A percentile compares a stretch with the other conserved stretches of the same genome.
phyloP scores from a whole-genome alignment of 2,888 invertebrate genomes.

The Tachystola acroxantha region DNA sequence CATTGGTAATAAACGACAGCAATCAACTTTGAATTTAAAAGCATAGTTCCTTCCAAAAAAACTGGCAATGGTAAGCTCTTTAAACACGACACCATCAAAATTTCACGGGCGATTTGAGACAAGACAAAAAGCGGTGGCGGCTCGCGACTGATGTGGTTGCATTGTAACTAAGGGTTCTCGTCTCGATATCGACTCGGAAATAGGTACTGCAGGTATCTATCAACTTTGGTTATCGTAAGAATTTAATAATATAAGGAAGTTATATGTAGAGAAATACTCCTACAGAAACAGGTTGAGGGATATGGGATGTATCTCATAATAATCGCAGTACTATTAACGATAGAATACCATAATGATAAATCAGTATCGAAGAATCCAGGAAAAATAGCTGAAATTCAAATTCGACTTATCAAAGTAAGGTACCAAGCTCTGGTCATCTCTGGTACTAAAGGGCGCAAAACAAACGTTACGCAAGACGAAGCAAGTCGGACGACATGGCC shows the following conservation, averaged over 20 bases:
- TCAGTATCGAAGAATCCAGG: too few relatives aligned
- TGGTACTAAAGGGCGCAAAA: conserved; percentile 22
- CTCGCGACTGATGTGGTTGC: conserved; percentile 31
- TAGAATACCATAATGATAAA: too few relatives aligned
- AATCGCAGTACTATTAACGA: too few relatives aligned
- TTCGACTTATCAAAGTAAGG: neutral
- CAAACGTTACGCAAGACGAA: conserved; percentile 50
- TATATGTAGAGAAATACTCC: too few relatives aligned
- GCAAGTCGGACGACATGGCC: conserved; percentile 40
- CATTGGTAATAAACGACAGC: too few relatives aligned
- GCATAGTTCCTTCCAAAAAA: too few relatives aligned
- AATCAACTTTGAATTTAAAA: too few relatives aligned
- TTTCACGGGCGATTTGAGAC: conserved; percentile 52
- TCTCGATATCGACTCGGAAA: neutral
- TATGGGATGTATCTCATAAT: too few relatives aligned
- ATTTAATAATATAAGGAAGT: too few relatives aligned
- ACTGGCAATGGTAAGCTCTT: conserved; percentile 12
- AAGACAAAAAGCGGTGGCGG: conserved; percentile 37
- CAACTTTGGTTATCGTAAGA: too few relatives aligned
- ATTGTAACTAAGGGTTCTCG: conserved; percentile 12
- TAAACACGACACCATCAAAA: conserved; percentile 35
- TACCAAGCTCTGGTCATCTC: neutral
- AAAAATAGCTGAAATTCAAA: neutral
- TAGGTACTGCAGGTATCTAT: too few relatives aligned
- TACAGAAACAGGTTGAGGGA: too few relatives aligned